Conservation (phyloP, 2,113 vertebrate genomes). For the Pachycephala philippinensis region DNA sequence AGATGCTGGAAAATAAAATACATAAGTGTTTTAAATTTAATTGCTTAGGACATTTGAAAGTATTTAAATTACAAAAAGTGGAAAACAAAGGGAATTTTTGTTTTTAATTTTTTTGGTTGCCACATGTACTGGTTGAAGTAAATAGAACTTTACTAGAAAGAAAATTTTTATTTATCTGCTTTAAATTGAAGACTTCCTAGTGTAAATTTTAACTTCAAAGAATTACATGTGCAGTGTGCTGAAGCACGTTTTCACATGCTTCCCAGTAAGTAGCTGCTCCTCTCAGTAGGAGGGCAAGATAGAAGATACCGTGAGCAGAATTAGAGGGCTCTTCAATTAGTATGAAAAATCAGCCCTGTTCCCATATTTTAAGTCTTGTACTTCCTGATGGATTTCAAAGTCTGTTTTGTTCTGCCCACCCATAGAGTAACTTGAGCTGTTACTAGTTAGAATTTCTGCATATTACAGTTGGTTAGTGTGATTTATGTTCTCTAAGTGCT, state of each 20-base stretch:
- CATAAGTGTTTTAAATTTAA: background rate
- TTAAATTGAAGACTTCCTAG: background rate
- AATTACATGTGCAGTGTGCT: background rate
- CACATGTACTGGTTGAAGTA: background rate
- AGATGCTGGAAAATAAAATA: background rate
- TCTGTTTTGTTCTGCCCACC: slow-evolving; percentile 27
- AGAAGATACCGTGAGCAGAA: background rate
- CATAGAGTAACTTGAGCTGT: background rate
- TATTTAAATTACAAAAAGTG: background rate
- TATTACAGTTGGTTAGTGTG: slow-evolving; percentile 3
- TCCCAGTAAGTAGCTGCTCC: background rate
- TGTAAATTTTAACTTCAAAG: background rate
- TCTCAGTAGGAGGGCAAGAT: background rate
- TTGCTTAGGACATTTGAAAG: background rate
- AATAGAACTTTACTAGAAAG: background rate
- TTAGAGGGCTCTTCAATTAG: background rate
- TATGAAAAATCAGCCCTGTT: background rate
- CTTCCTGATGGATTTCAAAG: slow-evolving; percentile 34
- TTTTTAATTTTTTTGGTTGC: background rate
- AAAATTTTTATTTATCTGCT: background rate
- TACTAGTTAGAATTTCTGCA: slow-evolving; percentile 1
- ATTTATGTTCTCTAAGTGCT: background rate
- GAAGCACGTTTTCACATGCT: slow-evolving; percentile 18
- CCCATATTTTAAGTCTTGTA: background rate
- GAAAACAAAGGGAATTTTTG: background rate